Evolutionary conservation across 2,888 invertebrate genomes (phyloP).

Genomic region (Drosophila gaucha): DNA sequence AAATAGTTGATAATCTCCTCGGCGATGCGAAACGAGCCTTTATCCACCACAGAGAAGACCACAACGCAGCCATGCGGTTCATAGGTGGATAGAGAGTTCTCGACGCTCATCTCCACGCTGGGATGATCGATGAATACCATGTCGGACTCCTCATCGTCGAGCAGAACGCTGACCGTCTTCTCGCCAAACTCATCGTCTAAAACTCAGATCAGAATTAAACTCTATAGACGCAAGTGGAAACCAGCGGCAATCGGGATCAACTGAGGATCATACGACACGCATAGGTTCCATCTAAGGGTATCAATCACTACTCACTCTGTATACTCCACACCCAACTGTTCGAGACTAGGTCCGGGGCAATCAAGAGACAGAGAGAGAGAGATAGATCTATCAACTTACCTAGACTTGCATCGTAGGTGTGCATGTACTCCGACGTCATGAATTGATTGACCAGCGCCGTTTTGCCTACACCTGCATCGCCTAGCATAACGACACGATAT

Average conservation of each 20-base stretch:
- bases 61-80: slow-evolving; percentile 97
- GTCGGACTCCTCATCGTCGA: slow-evolving; percentile 95
- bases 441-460: slow-evolving; percentile 96
- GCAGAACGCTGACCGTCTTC: slow-evolving; percentile 94
- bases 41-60: slow-evolving; percentile 95
- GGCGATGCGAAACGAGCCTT: slow-evolving; percentile 92
- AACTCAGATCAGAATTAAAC: slow-evolving; percentile 86
- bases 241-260: slow-evolving; percentile 55
- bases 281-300: slow-evolving; percentile 63
- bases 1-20: slow-evolving; percentile 94
- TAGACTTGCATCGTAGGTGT: slow-evolving; percentile 95
- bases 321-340: slow-evolving; percentile 1
- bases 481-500: slow-evolving; percentile 93
- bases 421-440: slow-evolving; percentile 98
- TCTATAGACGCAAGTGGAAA: slow-evolving; percentile 79
- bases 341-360: slow-evolving; percentile 3
- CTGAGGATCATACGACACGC: slow-evolving; percentile 60
- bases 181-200: slow-evolving; percentile 96
- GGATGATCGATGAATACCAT: slow-evolving; percentile 96
- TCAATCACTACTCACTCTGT: slow-evolving; percentile 57
- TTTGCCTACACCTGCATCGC: slow-evolving; percentile 95
- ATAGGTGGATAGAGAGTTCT: slow-evolving; percentile 94
- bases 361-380: slow-evolving; percentile 7
- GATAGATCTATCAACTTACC: slow-evolving; percentile 86
- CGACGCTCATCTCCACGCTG: slow-evolving; percentile 95